Conservation (phyloP, 2,888 invertebrate species). For the Agrochola lota region DNA sequence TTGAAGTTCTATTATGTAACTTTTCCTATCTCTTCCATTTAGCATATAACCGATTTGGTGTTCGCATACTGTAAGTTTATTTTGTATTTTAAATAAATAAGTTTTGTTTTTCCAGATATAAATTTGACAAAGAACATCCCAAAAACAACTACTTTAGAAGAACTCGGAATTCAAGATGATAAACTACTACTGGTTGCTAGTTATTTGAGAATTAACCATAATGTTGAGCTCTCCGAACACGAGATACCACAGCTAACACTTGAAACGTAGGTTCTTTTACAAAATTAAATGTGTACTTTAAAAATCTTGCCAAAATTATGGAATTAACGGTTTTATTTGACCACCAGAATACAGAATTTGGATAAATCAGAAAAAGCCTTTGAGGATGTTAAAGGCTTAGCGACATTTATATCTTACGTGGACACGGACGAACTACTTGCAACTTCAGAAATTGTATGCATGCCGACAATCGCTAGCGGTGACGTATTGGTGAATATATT, state of each 20-base stretch:
- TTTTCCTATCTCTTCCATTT: neutral
- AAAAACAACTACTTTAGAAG: constrained; percentile 45
- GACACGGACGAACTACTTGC: constrained; percentile 78
- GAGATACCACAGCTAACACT: constrained; percentile 27
- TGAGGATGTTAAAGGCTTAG: constrained; percentile 67
- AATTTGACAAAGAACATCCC: constrained; percentile 33
- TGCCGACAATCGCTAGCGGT: constrained; percentile 69
- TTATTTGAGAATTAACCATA: constrained; percentile 43
- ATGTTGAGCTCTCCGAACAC: constrained; percentile 43
- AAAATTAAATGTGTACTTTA: neutral
- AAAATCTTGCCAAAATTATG: neutral
- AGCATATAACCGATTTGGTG: neutral
- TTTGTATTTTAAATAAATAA: neutral
- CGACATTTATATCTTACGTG: constrained; percentile 72
- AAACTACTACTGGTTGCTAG: constrained; percentile 38
- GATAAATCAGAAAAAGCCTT: constrained; percentile 20
- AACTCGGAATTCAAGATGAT: constrained; percentile 54
- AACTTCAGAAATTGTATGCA: constrained; percentile 73
- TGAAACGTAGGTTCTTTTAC: constrained; percentile 47
- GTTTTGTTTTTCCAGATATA: constrained; percentile 48
- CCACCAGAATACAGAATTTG: constrained; percentile 37
- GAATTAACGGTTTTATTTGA: neutral
- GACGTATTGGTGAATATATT: constrained; percentile 32
- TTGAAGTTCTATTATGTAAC: neutral
- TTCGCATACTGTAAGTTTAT: neutral